phyloP scores from a whole-genome alignment of 2,888 invertebrate species.

The Salpingus planirostris region DNA sequence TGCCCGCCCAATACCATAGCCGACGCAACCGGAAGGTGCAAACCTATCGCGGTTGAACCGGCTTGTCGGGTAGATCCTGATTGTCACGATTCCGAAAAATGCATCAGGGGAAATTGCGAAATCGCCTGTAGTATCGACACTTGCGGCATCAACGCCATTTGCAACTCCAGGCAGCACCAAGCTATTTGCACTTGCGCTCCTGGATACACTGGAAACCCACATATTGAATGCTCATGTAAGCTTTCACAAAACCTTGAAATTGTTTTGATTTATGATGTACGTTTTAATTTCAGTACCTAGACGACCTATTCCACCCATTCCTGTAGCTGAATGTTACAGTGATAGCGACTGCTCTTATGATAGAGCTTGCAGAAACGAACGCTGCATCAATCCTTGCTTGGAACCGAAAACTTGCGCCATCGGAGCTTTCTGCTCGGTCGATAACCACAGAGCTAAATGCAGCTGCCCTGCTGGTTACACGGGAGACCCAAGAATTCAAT shows the following conservation, averaged over 20 bases:
- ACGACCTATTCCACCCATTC: constrained; percentile 35
- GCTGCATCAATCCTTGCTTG: constrained; percentile 71
- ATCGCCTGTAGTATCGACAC: constrained; percentile 69
- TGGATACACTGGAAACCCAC: constrained; percentile 70
- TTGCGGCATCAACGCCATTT: constrained; percentile 78
- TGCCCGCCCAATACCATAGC: constrained; percentile 76
- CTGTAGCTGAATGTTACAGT: constrained; percentile 60
- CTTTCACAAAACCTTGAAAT: too few relatives aligned
- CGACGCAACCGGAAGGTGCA: constrained; percentile 64
- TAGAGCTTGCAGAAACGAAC: constrained; percentile 64
- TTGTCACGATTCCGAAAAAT: constrained; percentile 65
- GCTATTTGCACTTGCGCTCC: constrained; percentile 71
- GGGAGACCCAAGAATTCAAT: constrained; percentile 63
- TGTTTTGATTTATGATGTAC: neutral
- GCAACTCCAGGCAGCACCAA: constrained; percentile 65
- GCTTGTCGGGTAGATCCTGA: constrained; percentile 67
- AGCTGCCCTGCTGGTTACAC: constrained; percentile 70
- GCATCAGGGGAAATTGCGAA: constrained; percentile 61
- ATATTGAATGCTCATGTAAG: constrained; percentile 59
- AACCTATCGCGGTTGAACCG: constrained; percentile 36
- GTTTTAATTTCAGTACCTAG: constrained; percentile 39
- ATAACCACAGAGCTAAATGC: constrained; percentile 67
- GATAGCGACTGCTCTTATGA: constrained; percentile 71
- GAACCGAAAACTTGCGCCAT: constrained; percentile 61
- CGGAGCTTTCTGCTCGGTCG: constrained; percentile 74